These are phyloP conservation scores for Bombus picipes DNA, from an alignment of 1,140 invertebrate genomes.

Conservation along the genomic window DNA sequence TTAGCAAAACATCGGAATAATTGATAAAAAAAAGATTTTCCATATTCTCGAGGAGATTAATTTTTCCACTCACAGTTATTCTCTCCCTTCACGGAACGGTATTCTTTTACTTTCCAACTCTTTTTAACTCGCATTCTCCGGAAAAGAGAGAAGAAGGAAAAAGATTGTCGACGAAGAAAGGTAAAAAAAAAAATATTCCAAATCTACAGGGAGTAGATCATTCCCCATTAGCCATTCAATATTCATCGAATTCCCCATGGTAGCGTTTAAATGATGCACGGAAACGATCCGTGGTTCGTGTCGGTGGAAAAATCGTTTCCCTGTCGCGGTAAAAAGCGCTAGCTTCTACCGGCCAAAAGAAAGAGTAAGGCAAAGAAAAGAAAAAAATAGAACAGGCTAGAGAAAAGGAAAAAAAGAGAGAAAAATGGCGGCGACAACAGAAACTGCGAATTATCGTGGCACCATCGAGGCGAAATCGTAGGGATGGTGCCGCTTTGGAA, in stretches of 20 bases:
- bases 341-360: neutral
- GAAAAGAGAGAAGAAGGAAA: no score
- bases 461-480: neutral
- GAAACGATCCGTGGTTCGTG: neutral
- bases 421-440: neutral
- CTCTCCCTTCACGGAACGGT: neutral
- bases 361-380: no score
- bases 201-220: neutral
- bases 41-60: neutral
- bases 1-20: no score
- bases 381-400: no score
- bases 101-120: neutral
- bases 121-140: neutral
- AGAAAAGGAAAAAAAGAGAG: no score
- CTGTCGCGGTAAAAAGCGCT: neutral
- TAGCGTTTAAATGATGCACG: neutral
- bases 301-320: conserved; percentile 32
- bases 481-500: neutral
- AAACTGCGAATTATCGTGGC: conserved; percentile 20
- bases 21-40: neutral
- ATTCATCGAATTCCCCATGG: conserved; percentile 14
- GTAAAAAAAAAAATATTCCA: no score
- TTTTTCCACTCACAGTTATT: neutral
- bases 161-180: neutral
- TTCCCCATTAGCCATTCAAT: conserved; percentile 10